phyloP scores from a whole-genome alignment of 2,888 invertebrate genomes.

The Polyommatus icarus region DNA sequence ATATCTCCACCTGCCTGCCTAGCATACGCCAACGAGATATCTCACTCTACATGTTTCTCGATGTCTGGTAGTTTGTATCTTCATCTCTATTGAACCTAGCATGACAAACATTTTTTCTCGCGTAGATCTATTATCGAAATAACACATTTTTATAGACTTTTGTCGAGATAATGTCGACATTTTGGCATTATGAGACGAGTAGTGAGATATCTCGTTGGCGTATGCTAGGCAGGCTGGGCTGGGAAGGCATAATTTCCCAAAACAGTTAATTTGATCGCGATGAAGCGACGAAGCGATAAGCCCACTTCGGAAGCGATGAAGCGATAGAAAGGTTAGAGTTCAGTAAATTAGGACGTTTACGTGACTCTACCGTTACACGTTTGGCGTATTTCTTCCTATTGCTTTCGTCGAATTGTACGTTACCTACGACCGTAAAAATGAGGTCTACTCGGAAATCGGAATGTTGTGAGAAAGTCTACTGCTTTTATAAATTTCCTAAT shows the following conservation, averaged over 20 bases:
- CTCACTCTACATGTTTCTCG: too few species aligned
- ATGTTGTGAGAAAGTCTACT: neutral
- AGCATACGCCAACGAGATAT: too few species aligned
- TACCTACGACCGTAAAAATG: neutral
- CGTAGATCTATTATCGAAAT: too few species aligned
- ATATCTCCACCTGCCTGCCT: too few species aligned
- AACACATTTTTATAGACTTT: too few species aligned
- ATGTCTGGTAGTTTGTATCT: too few species aligned
- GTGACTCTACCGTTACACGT: constrained; percentile 11
- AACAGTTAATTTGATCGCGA: neutral
- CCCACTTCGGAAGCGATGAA: constrained; percentile 13
- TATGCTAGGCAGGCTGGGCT: too few species aligned
- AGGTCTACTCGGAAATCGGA: neutral
- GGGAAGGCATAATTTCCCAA: neutral
- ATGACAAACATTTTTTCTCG: too few species aligned
- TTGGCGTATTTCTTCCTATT: neutral
- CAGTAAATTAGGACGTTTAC: constrained; percentile 28
- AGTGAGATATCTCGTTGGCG: too few species aligned
- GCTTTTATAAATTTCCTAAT: neutral
- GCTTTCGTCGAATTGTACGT: neutral
- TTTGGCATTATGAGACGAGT: too few species aligned
- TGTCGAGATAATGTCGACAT: too few species aligned
- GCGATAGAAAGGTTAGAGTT: constrained; percentile 9
- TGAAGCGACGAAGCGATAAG: neutral
- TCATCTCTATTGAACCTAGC: too few species aligned